Evolutionary conservation across 1,140 invertebrate genomes (phyloP).

Genomic region (Trachelipus rathkii): DNA sequence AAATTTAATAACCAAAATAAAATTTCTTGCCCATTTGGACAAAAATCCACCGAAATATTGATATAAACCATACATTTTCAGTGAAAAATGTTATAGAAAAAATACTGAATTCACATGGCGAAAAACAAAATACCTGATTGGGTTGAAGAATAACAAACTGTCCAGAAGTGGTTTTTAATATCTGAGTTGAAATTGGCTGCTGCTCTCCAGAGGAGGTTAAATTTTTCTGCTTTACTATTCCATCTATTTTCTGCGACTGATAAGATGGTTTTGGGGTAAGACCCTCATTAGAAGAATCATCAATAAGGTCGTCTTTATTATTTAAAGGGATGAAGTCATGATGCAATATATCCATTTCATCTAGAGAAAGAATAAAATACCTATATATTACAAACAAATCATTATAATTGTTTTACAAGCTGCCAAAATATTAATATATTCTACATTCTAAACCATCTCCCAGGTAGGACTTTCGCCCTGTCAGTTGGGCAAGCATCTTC

Average conservation of each 20-base stretch:
- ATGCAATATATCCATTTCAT: constrained; percentile 38
- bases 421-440: too few relatives aligned
- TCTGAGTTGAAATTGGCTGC: constrained; percentile 21
- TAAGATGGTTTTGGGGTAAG: constrained; percentile 19
- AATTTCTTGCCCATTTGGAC: too few relatives aligned
- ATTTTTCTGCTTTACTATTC: background rate
- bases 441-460: too few relatives aligned
- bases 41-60: too few relatives aligned
- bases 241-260: background rate
- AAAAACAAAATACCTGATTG: constrained; percentile 29
- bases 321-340: constrained; percentile 32
- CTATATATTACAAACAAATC: too few relatives aligned
- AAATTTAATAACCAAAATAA: background rate
- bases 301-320: constrained; percentile 24
- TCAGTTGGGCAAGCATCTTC: too few relatives aligned
- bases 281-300: constrained; percentile 20
- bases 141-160: constrained; percentile 41
- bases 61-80: too few relatives aligned
- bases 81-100: too few relatives aligned
- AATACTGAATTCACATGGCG: too few relatives aligned
- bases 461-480: too few relatives aligned
- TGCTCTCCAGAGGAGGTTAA: background rate
- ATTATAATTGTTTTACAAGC: too few relatives aligned
- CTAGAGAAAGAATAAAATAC: background rate
- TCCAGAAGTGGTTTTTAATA: constrained; percentile 36